phyloP scores from a whole-genome alignment of 2,113 vertebrate species.

The human (Homo sapiens) region GRCh38 chr3:40627001-40627500 shows the following conservation, averaged over 20 bases:
- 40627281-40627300: neutral
- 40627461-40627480: neutral
- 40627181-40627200: neutral
- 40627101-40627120: neutral
- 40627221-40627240: neutral
- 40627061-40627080: neutral
- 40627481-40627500: neutral
- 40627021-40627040: neutral
- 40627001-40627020: neutral
- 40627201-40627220: neutral
- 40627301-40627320: neutral
- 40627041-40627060: neutral
- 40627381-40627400: neutral
- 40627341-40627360: neutral
- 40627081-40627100: neutral
- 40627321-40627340: neutral
- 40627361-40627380: neutral
- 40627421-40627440: neutral
- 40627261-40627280: neutral
- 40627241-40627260: neutral
- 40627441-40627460: neutral
- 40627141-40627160: neutral
- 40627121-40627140: neutral
- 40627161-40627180: neutral
- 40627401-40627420: neutral